Evolutionary conservation across 2,113 vertebrate genomes (phyloP), one percentile per base, ranked within the genome.

Genomic region (Elephas maximus): DNA sequence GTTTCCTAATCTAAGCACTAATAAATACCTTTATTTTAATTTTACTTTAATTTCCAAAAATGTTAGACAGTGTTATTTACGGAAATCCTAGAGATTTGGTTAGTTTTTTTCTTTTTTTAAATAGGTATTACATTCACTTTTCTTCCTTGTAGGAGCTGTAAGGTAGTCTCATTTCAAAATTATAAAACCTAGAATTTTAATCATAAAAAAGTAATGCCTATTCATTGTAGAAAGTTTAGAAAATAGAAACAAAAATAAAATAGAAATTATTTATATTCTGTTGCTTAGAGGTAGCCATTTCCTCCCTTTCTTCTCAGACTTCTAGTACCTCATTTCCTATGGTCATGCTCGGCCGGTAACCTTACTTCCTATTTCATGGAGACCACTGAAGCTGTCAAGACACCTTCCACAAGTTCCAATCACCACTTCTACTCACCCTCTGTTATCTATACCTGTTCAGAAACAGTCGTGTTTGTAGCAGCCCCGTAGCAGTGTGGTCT

Each of bases 111-210:
- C 90, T 44, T 30, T 30, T 71, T 85, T 73, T 60, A 33, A 82
- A 33, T 53, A 53, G 51, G 2, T 78, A 48, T 6, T 51, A 77
- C 37, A 23, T 91, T 73, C 17, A 83, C 51, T 94, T 89, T 74
- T 81, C 48, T 87, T 57, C 26, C 77, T 81, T 11, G 18, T 73
- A 33, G 67, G 28, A 44, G 84, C 26, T 62, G 26, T 60, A 63
- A 80, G 63, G 45, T 81, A 67, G 37, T 82, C 79, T 92, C 11
- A 15, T 76, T 91, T 95, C 60, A 60, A 51, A 91, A 48, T 77
- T 85, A 73, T 24, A n/a, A 57, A 77, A 69, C 30, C 21, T 93
- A 67, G 82, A 67, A 26, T 77, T 94, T 90, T 88, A 90, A 37
- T 93, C 37, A 37, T 28, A 79, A 4, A 80, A 45, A 88, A 77